phyloP scores from a whole-genome alignment of 1,140 invertebrate species.

The Camponotus pennsylvanicus region DNA sequence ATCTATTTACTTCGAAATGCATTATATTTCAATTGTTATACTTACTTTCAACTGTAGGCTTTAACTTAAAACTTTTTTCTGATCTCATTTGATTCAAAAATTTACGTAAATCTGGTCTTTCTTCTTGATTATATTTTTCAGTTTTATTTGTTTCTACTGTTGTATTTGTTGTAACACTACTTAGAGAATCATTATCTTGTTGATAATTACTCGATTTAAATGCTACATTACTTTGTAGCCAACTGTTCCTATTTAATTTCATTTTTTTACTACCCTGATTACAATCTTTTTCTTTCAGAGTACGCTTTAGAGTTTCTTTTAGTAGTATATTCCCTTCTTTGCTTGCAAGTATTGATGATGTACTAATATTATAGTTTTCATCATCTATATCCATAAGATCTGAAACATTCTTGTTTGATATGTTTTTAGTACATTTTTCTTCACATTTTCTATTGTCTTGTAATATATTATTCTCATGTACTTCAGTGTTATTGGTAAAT shows the following conservation, averaged over 20 bases:
- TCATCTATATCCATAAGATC: neutral
- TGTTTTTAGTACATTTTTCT: neutral
- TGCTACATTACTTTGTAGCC: neutral
- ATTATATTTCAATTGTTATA: neutral
- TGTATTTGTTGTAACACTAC: neutral
- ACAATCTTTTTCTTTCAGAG: neutral
- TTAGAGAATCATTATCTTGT: neutral
- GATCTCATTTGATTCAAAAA: conserved; percentile 20
- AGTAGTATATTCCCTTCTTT: neutral
- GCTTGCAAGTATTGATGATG: neutral
- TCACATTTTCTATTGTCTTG: neutral
- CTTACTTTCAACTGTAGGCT: neutral
- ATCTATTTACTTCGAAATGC: neutral
- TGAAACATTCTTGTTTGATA: neutral
- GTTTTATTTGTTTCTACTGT: conserved; percentile 5
- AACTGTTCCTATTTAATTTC: conserved; percentile 28
- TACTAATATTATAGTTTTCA: neutral
- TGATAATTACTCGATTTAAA: neutral
- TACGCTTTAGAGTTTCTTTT: neutral
- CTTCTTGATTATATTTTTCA: neutral
- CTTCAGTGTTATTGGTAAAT: neutral
- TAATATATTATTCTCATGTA: neutral
- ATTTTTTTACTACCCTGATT: neutral
- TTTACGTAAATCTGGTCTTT: conserved; percentile 34
- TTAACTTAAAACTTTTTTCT: neutral